Evolutionary conservation across 2,797 vertebrate genomes (phyloP).

Genomic region (Myripristis jacobus): DNA sequence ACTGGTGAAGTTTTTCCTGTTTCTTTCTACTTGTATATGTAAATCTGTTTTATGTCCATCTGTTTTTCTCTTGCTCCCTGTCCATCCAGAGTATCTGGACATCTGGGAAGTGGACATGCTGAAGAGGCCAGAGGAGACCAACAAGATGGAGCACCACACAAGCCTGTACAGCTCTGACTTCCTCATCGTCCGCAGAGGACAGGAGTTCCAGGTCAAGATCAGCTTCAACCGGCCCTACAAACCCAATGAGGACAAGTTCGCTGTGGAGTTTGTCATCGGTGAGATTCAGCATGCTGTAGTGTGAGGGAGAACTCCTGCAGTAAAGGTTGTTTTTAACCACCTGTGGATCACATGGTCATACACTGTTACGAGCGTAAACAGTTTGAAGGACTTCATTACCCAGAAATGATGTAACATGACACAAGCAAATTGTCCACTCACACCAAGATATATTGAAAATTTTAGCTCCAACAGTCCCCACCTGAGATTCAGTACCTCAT

Average conservation of each 20-base stretch:
- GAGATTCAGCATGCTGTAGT: conserved; percentile 59
- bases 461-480: too few species aligned
- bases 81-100: conserved; percentile 85
- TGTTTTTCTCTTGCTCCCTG: background rate
- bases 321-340: too few species aligned
- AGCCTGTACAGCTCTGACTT: conserved; percentile 76
- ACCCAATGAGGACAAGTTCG: conserved; percentile 85
- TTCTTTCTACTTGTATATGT: background rate
- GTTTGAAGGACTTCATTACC: too few species aligned
- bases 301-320: too few species aligned
- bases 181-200: conserved; percentile 91
- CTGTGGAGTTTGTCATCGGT: conserved; percentile 94
- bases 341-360: too few species aligned
- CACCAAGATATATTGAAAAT: too few species aligned
- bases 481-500: too few species aligned
- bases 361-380: too few species aligned
- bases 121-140: conserved; percentile 77
- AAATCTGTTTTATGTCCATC: background rate
- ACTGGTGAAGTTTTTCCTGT: background rate
- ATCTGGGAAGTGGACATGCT: conserved; percentile 85
- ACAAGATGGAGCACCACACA: conserved; percentile 90
- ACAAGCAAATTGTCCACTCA: too few species aligned
- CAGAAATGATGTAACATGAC: too few species aligned
- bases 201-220: conserved; percentile 89
- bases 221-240: conserved; percentile 88